Conservation (phyloP, 2,113 vertebrate species). For the Cynopterus brachyotis region DNA sequence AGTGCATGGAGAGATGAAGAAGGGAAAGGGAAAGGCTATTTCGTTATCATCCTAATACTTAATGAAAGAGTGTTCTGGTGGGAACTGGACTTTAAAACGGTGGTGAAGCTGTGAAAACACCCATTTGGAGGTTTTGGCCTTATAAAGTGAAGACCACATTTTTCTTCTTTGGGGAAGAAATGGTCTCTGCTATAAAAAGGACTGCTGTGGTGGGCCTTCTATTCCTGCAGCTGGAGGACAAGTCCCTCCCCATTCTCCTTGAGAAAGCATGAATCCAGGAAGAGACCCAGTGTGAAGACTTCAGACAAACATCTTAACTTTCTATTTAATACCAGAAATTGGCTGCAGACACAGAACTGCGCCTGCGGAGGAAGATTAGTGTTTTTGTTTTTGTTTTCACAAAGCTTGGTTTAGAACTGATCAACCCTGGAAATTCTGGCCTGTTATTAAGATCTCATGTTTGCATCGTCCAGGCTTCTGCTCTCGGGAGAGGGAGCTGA, state of each 20-base stretch:
- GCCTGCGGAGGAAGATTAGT: not conserved
- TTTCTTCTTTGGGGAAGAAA: not conserved
- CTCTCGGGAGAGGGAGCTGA: not conserved
- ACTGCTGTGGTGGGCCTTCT: not conserved
- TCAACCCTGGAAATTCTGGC: not conserved
- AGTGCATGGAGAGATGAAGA: not conserved
- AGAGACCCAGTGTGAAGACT: not conserved
- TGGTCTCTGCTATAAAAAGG: not conserved
- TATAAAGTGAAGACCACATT: not conserved
- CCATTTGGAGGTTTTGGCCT: not conserved
- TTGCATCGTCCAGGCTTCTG: not conserved
- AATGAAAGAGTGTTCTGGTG: not conserved
- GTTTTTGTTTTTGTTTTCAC: not conserved
- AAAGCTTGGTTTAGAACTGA: not conserved
- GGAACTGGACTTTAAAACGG: not conserved
- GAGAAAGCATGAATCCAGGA: not conserved
- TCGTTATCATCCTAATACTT: not conserved
- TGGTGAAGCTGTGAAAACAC: not conserved
- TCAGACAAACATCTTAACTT: not conserved
- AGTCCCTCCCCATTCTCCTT: not conserved
- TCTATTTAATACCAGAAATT: not conserved
- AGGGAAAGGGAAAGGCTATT: not conserved
- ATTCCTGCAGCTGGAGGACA: not conserved
- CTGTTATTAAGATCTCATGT: not conserved
- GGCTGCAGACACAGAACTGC: not conserved